These are phyloP conservation scores for Oreonectes daqikongensis DNA, from an alignment of 2,797 vertebrate genomes.

Conservation along the genomic window DNA sequence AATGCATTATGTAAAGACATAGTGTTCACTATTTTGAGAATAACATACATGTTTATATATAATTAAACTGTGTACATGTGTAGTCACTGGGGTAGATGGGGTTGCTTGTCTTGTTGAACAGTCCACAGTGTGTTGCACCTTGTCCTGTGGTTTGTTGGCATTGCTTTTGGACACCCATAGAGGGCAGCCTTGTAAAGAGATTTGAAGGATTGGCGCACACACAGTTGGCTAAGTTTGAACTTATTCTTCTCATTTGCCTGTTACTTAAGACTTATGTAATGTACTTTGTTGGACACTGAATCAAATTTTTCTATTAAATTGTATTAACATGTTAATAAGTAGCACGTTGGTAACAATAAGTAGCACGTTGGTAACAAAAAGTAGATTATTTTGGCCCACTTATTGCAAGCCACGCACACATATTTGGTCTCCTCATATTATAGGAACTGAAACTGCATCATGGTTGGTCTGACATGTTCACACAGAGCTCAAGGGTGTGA, in stretches of 20 bases:
- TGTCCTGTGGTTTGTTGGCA: neutral
- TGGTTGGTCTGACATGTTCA: constrained; percentile 64
- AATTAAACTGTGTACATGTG: neutral
- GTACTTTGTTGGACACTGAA: constrained; percentile 2
- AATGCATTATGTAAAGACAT: neutral
- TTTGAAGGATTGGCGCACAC: neutral
- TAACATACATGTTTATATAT: too few species aligned
- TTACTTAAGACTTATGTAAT: constrained; percentile 34
- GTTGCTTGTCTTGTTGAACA: neutral
- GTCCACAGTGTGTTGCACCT: neutral
- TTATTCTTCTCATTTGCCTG: constrained; percentile 11
- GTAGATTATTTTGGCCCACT: neutral
- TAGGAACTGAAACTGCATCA: constrained; percentile 60
- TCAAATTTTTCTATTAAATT: neutral
- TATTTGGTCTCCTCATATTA: constrained; percentile 32
- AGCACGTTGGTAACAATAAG: too few species aligned
- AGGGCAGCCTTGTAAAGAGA: constrained; percentile 41
- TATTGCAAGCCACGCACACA: neutral
- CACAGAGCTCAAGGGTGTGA: constrained; percentile 60
- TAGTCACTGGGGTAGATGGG: neutral
- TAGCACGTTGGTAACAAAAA: neutral
- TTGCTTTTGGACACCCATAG: constrained; percentile 32
- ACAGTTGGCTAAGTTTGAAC: neutral
- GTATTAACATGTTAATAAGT: neutral
- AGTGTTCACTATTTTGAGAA: too few species aligned